Evolutionary conservation across 2,888 invertebrate species (phyloP).

Genomic region (Rotaria sp.): DNA sequence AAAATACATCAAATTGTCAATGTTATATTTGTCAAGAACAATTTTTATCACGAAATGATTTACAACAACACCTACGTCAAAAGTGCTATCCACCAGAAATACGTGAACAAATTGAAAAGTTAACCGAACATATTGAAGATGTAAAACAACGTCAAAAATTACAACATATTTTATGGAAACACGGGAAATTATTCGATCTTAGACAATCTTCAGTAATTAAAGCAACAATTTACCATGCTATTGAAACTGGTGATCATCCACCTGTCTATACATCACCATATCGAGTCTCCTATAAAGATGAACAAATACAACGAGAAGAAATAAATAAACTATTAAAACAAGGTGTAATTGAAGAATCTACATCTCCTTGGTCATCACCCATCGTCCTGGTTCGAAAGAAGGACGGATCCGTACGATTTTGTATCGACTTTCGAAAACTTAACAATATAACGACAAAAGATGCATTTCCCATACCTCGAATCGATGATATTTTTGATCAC

Average conservation of each 20-base stretch:
- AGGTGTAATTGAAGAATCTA: constrained; percentile 39
- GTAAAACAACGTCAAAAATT: neutral
- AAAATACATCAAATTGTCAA: too few species aligned
- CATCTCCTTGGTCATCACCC: constrained; percentile 39
- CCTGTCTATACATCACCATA: neutral
- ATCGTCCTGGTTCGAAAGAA: constrained; percentile 36
- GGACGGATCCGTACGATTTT: constrained; percentile 37
- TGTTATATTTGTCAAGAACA: too few species aligned
- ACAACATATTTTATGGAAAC: neutral
- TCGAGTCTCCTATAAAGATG: neutral
- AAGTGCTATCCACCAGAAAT: neutral
- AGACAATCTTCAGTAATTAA: neutral
- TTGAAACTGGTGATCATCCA: neutral
- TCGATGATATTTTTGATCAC: constrained; percentile 43
- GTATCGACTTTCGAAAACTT: constrained; percentile 41
- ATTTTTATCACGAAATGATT: neutral
- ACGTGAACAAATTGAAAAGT: neutral
- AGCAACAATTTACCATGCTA: neutral
- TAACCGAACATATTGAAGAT: neutral
- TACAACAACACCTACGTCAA: neutral
- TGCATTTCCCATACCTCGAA: constrained; percentile 41
- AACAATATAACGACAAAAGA: constrained; percentile 42
- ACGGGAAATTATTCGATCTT: neutral
- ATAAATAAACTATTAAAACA: constrained; percentile 38
- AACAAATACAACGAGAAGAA: constrained; percentile 37